Base-by-base conservation (phyloP, 2,113 vertebrate genomes). In the Cheirogaleus medius region DNA sequence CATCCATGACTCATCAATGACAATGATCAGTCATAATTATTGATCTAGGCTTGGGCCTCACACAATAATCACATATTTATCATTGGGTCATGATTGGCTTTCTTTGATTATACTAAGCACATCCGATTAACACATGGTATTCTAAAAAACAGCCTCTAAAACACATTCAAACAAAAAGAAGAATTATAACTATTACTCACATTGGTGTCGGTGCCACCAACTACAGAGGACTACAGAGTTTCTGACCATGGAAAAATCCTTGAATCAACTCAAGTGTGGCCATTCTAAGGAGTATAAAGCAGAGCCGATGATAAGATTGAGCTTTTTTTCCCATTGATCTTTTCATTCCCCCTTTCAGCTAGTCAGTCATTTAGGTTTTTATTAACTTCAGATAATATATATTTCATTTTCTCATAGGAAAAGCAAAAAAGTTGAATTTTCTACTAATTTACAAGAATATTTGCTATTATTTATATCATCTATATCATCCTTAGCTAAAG, bases 231-330 rank as follows among this genome's bases (percentile, higher is more conserved):
- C n/a, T 18, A 18, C 21, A 20, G 60, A 63, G 6, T 13, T 47
- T 18, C 10, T 13, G 71, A 29, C 20, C 29, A 15, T 4, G 9
- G 12, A 32, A 15, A 14, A 18, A 49, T 20, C 21, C 58, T 1
- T 1, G 2, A 3, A 8, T 10, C 73, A 37, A 6, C 20, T 8
- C 3, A 14, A 29, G 6, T 2, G 1, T 2, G 18, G 17, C 10
- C 42, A 17, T 78, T 63, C 78, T 74, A 60, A 56, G 34, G 39
- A 47, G 21, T 12, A 44, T 1, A 69, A 25, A 87, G 44, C 13
- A 56, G 7, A 73, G 42, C 12, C 34, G 13, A 25, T 8, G 25
- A 17, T 4, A n/a, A 49, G 2, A 44, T 4, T 10, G 8, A 77
- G 17, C n/a, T 9, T 12, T 10, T 52, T 27, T 60, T 23, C 18